Evolutionary conservation across 2,113 vertebrate genomes (phyloP), one percentile per base, ranked within the genome.

Genomic region (Oreochromis niloticus): DNA sequence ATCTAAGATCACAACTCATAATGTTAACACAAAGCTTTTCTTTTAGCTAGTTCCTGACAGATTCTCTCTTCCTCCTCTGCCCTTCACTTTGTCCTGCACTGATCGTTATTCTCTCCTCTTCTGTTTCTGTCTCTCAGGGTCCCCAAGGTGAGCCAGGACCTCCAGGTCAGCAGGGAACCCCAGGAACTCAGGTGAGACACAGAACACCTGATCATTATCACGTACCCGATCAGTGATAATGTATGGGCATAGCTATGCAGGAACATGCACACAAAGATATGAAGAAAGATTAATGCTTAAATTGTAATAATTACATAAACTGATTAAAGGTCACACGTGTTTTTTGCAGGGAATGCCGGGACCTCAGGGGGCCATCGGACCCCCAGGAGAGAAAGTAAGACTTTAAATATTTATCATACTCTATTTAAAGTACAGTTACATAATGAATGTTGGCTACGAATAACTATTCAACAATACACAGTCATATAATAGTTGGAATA

Each of bases 341-440:
- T 52, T 54, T 91, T 83, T 95, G 79, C 63, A 99, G 98, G 98
- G 98, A 91, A 97, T 99, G 96, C 97, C 98, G 71, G 98, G 98
- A 96, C 98, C 98, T 3, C 98, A 99, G 96, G 98, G 98, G 87
- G 95, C 98, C 79, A 97, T 98, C n/a, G 98, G 98, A 93, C 97
- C 97, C 73, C 98, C 98, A 57, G 98, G 98, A 94, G 98, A 99
- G 95, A 99, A 99, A 96, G 98, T 99, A 91, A 91, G 92, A 34
- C 14, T 4, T 6, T 56, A 63, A 3, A 34, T 46, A 6, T 27
- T n/a, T 0, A 9, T 27, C 27, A 13, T 2, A 12, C 16, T 78
- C 43, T 89, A 73, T 19, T 17, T 19, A 80, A 6, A 30, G 36
- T 19, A 75, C 14, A 46, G 0, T 46, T 24, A 73, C 68, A 4